These are phyloP conservation scores for Drosophila mayri DNA, from an alignment of 1,140 invertebrate genomes.

Conservation along the genomic window DNA sequence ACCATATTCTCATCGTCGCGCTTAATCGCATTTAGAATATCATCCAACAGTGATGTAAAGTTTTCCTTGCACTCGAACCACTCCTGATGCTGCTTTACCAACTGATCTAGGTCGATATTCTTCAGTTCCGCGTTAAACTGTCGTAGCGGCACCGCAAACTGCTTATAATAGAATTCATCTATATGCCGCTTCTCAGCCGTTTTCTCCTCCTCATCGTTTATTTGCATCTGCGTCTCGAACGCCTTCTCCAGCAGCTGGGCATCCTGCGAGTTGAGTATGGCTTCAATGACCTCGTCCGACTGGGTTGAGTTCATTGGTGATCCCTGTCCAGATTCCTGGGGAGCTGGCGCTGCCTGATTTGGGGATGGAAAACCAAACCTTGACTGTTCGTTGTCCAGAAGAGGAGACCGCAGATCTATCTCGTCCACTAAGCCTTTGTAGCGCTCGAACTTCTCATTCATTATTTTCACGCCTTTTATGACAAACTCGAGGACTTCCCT, in stretches of 20 bases:
- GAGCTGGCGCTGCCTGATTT: slow-evolving; percentile 1
- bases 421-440: slow-evolving; percentile 65
- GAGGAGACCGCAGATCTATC: slow-evolving; percentile 44
- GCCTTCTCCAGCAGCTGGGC: slow-evolving; percentile 87
- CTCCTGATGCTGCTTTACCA: slow-evolving; percentile 86
- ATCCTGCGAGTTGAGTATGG: slow-evolving; percentile 87
- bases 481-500: slow-evolving; percentile 89
- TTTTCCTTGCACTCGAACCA: slow-evolving; percentile 87
- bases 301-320: slow-evolving; percentile 38
- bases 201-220: slow-evolving; percentile 39
- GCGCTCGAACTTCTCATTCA: slow-evolving; percentile 85
- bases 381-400: slow-evolving; percentile 6
- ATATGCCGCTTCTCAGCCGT: slow-evolving; percentile 56
- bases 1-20: slow-evolving; percentile 85
- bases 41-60: slow-evolving; percentile 88
- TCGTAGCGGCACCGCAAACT: slow-evolving; percentile 85
- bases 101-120: slow-evolving; percentile 86
- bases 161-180: slow-evolving; percentile 83
- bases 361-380: slow-evolving; percentile 6
- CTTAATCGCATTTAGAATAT: slow-evolving; percentile 87
- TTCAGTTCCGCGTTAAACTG: slow-evolving; percentile 87
- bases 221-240: slow-evolving; percentile 85
- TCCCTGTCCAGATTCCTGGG: not conserved
- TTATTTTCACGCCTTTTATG: slow-evolving; percentile 86
- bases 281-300: slow-evolving; percentile 85